phyloP scores from a whole-genome alignment of 2,113 vertebrate species.

The Probosciger aterrimus region DNA sequence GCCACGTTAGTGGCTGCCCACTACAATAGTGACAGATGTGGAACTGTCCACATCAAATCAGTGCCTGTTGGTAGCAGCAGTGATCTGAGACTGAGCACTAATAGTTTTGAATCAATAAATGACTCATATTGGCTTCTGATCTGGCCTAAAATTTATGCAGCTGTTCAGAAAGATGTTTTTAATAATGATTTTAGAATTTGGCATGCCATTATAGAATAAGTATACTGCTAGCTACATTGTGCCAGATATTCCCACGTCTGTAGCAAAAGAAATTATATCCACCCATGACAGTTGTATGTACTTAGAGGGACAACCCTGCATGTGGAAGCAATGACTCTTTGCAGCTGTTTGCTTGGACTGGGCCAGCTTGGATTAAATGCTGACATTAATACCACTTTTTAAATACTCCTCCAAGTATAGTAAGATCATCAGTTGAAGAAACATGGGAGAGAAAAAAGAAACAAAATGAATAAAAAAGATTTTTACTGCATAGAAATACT shows the following conservation, averaged over 20 bases:
- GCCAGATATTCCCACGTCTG: neutral
- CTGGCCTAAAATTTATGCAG: neutral
- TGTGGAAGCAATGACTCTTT: neutral
- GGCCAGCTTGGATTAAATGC: neutral
- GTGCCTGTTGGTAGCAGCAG: neutral
- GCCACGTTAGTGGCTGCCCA: neutral
- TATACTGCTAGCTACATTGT: neutral
- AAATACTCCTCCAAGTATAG: neutral
- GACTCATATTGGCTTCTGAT: neutral
- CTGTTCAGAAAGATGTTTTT: neutral
- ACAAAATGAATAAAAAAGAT: accelerated
- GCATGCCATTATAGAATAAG: neutral
- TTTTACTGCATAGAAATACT: neutral
- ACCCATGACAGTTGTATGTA: neutral
- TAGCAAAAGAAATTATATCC: neutral
- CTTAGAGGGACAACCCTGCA: neutral
- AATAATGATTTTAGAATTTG: neutral
- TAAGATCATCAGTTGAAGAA: neutral
- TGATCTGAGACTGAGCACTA: neutral
- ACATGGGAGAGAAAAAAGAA: neutral
- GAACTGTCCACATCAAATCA: neutral
- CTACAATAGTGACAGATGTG: neutral
- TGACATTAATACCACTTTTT: neutral
- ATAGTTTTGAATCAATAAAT: neutral
- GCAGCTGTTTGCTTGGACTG: neutral